Conservation (phyloP, 2,888 invertebrate genomes). For the Erpobdella octoculata region DNA sequence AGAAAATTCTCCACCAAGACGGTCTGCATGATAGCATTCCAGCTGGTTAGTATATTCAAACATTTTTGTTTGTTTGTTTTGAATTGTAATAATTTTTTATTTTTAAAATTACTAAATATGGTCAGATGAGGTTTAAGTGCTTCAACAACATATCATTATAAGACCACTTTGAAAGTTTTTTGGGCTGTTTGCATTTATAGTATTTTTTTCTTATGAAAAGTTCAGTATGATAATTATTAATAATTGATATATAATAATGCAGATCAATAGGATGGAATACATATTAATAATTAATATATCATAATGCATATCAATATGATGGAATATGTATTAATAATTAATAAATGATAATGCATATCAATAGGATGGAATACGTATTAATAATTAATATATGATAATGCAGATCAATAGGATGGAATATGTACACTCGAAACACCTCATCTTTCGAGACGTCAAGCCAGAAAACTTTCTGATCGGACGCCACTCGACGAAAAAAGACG, state of each 20-base stretch:
- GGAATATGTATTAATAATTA: not conserved
- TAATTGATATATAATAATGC: not conserved
- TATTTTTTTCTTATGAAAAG: too few species aligned
- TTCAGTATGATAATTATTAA: too few species aligned
- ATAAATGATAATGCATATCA: slow-evolving; percentile 76
- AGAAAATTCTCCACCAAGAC: slow-evolving; percentile 94
- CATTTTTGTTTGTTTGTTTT: not conserved
- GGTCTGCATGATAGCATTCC: slow-evolving; percentile 93
- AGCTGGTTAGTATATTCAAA: slow-evolving; percentile 65
- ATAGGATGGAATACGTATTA: slow-evolving; percentile 71
- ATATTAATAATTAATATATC: too few species aligned
- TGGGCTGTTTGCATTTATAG: too few species aligned
- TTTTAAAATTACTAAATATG: too few species aligned
- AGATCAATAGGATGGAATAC: not conserved
- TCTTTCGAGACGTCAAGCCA: slow-evolving; percentile 98
- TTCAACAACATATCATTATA: too few species aligned
- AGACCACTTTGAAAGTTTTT: too few species aligned
- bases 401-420: slow-evolving; percentile 98
- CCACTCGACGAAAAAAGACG: slow-evolving; percentile 90
- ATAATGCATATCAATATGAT: not conserved
- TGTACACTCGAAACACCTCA: slow-evolving; percentile 95
- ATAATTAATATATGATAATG: slow-evolving; percentile 43
- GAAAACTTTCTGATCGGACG: slow-evolving; percentile 99
- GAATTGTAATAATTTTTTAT: not conserved
- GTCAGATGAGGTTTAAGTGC: too few species aligned